Conservation (phyloP, 2,113 vertebrate genomes). For the Meriones unguiculatus region DNA sequence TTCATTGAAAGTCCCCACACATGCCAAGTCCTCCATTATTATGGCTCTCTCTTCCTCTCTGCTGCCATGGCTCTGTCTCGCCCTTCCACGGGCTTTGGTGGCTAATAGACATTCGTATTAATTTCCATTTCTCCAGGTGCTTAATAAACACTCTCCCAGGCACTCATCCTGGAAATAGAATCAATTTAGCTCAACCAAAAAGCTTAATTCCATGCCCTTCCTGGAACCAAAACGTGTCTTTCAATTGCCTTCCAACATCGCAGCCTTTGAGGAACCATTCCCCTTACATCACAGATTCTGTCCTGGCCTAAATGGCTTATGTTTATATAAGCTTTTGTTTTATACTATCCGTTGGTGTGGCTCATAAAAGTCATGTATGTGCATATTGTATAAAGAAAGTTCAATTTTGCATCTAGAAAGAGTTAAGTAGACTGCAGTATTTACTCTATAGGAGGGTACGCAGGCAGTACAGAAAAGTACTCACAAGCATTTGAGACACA, state of each 20-base stretch:
- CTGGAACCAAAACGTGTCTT: conserved; percentile 22
- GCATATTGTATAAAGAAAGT: neutral
- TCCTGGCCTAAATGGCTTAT: neutral
- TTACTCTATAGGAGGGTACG: neutral
- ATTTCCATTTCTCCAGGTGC: conserved; percentile 72
- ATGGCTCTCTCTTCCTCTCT: conserved; percentile 60
- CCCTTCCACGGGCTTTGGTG: conserved; percentile 65
- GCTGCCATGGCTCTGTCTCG: conserved; percentile 56
- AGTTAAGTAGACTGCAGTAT: neutral
- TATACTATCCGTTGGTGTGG: neutral
- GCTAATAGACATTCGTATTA: conserved; percentile 74
- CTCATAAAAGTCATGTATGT: neutral
- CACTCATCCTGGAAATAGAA: conserved; percentile 53
- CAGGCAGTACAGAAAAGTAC: neutral
- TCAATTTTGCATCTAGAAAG: neutral
- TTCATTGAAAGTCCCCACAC: conserved; percentile 73
- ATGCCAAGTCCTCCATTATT: conserved; percentile 59
- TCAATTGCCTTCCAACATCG: neutral
- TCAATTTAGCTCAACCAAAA: conserved; percentile 55
- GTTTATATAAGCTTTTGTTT: neutral
- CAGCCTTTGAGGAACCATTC: neutral
- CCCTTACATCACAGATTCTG: neutral
- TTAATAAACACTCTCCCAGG: conserved; percentile 68
- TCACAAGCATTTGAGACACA: neutral
- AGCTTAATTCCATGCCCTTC: conserved; percentile 51